phyloP scores from a whole-genome alignment of 2,113 vertebrate species.

The Forbesichthys papilliferus region DNA sequence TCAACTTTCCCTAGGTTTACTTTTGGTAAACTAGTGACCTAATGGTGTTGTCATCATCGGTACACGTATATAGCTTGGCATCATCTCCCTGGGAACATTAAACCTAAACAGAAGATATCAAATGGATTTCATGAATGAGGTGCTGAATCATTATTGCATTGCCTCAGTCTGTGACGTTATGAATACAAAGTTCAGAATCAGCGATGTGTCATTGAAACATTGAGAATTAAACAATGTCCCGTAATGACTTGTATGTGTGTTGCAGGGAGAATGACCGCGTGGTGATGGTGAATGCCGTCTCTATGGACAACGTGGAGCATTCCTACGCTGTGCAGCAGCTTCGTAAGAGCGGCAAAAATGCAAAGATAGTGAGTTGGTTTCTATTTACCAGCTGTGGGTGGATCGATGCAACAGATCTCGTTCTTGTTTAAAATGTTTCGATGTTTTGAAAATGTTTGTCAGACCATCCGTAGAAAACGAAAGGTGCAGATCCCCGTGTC shows the following conservation, averaged over 20 bases:
- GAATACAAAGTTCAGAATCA: too few relatives aligned
- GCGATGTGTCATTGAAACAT: too few relatives aligned
- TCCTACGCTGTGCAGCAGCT: conserved; percentile 97
- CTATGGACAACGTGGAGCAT: conserved; percentile 99
- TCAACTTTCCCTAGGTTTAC: not conserved
- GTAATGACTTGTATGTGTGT: conserved; percentile 2
- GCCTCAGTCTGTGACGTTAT: too few relatives aligned
- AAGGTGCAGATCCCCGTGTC: conserved; percentile 92
- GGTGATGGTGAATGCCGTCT: conserved; percentile 98
- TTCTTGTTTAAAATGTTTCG: too few relatives aligned
- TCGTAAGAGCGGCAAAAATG: conserved; percentile 97
- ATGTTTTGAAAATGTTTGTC: not conserved
- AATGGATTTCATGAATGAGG: too few relatives aligned
- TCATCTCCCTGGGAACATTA: too few relatives aligned
- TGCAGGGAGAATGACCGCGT: conserved; percentile 96
- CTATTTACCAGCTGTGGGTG: not conserved
- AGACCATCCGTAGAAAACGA: conserved; percentile 97
- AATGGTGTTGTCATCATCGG: too few relatives aligned
- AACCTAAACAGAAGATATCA: too few relatives aligned
- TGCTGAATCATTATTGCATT: too few relatives aligned
- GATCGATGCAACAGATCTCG: not conserved
- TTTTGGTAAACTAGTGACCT: too few relatives aligned
- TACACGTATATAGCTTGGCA: too few relatives aligned
- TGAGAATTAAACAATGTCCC: not conserved
- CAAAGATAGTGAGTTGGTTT: conserved; percentile 90